Conservation (phyloP, 2,888 invertebrate species). For the Kuschelorhynchus macadamiae region DNA sequence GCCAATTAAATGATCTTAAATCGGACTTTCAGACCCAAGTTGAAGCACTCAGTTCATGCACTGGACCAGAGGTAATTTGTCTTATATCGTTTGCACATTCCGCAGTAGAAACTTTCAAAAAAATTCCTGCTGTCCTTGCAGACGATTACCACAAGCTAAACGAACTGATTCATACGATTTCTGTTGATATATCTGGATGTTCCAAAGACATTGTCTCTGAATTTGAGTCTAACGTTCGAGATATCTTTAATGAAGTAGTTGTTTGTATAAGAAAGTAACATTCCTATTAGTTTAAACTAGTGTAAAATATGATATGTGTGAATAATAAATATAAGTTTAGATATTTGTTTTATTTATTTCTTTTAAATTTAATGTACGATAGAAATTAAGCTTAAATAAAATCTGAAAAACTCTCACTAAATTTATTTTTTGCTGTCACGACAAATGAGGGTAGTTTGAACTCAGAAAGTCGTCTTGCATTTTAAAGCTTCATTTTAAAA, state of each 20-base stretch:
- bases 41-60: slow-evolving; percentile 9
- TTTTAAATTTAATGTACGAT: too few species aligned
- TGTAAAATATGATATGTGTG: too few species aligned
- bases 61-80: slow-evolving; percentile 4
- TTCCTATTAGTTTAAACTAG: too few species aligned
- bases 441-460: too few species aligned
- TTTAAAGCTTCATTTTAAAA: too few species aligned
- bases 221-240: neutral
- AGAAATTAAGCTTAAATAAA: too few species aligned
- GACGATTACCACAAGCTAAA: neutral
- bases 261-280: slow-evolving; percentile 5
- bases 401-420: too few species aligned
- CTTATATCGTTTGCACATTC: slow-evolving; percentile 1
- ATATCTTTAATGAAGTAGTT: slow-evolving; percentile 23
- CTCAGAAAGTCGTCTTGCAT: too few species aligned
- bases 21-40: slow-evolving; percentile 1
- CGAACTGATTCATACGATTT: neutral
- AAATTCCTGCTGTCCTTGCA: neutral
- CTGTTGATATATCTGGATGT: neutral
- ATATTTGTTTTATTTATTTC: too few species aligned
- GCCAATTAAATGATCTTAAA: slow-evolving; percentile 5
- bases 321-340: too few species aligned
- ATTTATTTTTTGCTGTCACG: too few species aligned
- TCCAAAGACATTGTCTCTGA: neutral
- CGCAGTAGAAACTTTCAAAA: neutral